These are phyloP conservation scores for Sylvilagus bachmani DNA, from an alignment of 2,113 vertebrate genomes.

Conservation along the genomic window DNA sequence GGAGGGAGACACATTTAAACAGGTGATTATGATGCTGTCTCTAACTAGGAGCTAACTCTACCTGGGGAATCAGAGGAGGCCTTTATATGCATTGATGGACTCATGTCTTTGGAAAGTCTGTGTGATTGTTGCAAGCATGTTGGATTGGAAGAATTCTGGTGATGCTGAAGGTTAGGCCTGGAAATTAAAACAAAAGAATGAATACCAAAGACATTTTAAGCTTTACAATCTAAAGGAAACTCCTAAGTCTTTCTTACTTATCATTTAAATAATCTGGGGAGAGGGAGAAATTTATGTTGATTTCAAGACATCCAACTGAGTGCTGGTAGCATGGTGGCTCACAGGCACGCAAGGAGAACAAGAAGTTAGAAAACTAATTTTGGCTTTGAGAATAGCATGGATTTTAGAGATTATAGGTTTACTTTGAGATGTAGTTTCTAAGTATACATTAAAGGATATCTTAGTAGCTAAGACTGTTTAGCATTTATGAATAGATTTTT, in stretches of 20 bases:
- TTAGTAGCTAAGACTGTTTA: neutral
- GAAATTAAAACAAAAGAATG: neutral
- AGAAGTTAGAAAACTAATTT: neutral
- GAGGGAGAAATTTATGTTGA: neutral
- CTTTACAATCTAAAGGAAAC: constrained; percentile 18
- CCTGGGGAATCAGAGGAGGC: neutral
- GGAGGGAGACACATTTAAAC: neutral
- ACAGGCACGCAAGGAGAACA: neutral
- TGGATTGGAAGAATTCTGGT: neutral
- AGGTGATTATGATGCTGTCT: neutral
- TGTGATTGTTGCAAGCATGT: neutral
- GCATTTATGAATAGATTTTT: neutral
- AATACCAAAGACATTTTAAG: neutral
- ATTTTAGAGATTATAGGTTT: neutral
- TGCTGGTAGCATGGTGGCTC: too few species aligned
- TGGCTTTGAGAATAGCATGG: neutral
- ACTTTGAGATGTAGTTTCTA: neutral
- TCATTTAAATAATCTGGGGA: neutral
- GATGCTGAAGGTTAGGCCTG: neutral
- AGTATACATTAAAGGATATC: neutral
- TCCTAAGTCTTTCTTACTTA: neutral
- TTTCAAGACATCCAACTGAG: neutral
- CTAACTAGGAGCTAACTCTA: neutral
- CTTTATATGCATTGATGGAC: neutral
- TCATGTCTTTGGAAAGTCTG: neutral